Evolutionary conservation across 1,140 invertebrate genomes (phyloP).

Genomic region (Battus philenor): DNA sequence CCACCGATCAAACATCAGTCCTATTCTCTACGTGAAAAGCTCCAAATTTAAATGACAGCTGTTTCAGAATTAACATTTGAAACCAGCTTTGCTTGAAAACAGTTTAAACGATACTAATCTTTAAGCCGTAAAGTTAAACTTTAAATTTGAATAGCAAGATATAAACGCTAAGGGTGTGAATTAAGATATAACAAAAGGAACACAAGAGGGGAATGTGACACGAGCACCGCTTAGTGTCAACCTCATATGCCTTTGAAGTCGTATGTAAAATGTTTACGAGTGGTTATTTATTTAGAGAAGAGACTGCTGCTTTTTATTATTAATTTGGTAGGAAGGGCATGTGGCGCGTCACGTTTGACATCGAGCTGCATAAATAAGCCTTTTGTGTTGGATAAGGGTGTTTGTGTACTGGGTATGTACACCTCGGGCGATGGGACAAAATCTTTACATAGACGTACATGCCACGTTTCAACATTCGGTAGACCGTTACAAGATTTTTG

Average conservation of each 20-base stretch:
- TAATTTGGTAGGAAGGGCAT: constrained; percentile 5
- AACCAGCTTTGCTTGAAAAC: constrained; percentile 22
- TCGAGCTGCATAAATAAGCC: background rate
- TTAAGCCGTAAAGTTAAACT: constrained; percentile 17
- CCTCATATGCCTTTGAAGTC: constrained; percentile 60
- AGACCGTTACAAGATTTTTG: too few species aligned
- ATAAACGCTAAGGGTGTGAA: constrained; percentile 61
- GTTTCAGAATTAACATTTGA: constrained; percentile 40
- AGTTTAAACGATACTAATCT: constrained; percentile 20
- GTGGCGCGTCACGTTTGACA: constrained; percentile 3
- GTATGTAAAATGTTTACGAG: constrained; percentile 46
- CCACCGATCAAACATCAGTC: constrained; percentile 20
- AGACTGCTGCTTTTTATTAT: constrained; percentile 5
- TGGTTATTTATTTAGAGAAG: constrained; percentile 40
- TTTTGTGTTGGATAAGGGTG: background rate
- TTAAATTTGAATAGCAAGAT: constrained; percentile 2
- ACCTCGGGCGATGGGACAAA: background rate
- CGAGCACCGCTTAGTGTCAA: constrained; percentile 62
- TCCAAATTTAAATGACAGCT: constrained; percentile 21
- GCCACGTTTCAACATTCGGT: too few species aligned
- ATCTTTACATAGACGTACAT: too few species aligned
- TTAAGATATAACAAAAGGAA: constrained; percentile 65
- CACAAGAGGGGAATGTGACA: constrained; percentile 57
- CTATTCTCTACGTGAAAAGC: constrained; percentile 19
- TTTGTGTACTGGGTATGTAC: constrained; percentile 1